Percentiles rank a stretch among this genome's conserved stretches.
Evolutionary conservation across 2,888 invertebrate species (phyloP).

Genomic region (Drosophila hamatofila): DNA sequence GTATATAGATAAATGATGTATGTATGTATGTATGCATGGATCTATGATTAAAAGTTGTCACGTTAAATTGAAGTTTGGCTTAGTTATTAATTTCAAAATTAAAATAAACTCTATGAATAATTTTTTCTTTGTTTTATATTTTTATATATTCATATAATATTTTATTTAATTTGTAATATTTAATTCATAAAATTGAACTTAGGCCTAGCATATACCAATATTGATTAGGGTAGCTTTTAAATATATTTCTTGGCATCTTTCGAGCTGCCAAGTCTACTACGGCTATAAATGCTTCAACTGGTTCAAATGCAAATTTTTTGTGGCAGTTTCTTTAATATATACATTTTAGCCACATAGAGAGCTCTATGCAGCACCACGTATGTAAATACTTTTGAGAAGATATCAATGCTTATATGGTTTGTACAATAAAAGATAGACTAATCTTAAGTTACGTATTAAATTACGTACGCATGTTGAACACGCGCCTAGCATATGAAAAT

Average conservation of each 20-base stretch:
- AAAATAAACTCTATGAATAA: conserved; percentile 47
- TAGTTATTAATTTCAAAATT: conserved; percentile 33
- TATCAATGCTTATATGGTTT: conserved; percentile 56
- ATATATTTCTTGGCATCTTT: conserved; percentile 13
- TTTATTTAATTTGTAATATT: conserved; percentile 12
- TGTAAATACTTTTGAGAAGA: conserved; percentile 63
- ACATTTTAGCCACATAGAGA: conserved; percentile 62
- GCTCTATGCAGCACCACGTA: conserved; percentile 56
- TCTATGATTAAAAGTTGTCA: conserved; percentile 32
- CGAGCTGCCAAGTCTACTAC: conserved; percentile 37
- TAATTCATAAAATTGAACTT: conserved; percentile 34
- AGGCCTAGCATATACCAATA: conserved; percentile 26
- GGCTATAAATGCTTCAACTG: conserved; percentile 74
- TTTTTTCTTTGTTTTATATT: conserved; percentile 13
- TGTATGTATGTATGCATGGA: conserved; percentile 14
- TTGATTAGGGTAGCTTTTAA: conserved; percentile 28
- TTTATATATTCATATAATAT: conserved; percentile 19
- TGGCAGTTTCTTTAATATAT: conserved; percentile 65
- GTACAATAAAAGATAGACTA: conserved; percentile 42
- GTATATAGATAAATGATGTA: conserved; percentile 15
- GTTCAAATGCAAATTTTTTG: conserved; percentile 66
- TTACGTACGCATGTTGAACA: conserved; percentile 65
- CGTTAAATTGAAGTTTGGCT: conserved; percentile 35
- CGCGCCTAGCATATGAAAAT: conserved; percentile 41
- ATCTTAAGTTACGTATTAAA: conserved; percentile 16